Evolutionary conservation across 2,113 vertebrate genomes (phyloP), one percentile per base, ranked within the genome.

Genomic region (Micronycteris hirsuta): DNA sequence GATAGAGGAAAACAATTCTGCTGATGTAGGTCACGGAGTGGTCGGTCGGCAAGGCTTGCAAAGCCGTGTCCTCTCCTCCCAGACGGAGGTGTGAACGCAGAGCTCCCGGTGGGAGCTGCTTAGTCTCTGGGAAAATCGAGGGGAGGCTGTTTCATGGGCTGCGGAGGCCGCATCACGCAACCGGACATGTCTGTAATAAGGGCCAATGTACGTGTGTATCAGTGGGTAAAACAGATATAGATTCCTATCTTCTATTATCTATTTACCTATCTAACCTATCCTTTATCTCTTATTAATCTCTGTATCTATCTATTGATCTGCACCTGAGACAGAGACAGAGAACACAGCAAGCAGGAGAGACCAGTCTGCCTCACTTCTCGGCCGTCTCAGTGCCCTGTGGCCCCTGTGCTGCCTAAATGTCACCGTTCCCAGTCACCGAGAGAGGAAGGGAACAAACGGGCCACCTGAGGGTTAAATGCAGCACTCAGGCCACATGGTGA

Each of bases 361-460:
- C 52, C 1, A n/a, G 20, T 5, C 36, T 31, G 10, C 38, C 15
- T 73, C 17, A 3, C 33, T 2, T 43, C 10, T 19, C 16, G 1
- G 1, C 0, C 1, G 3, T 17, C 19, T 22, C 68, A 26, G 36
- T 0, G 1, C n/a, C 49, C n/a, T 41, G 9, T 45, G 1, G 1
- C 5, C 10, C 19, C 33, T 8, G 16, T 6, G 9, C 7, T 20
- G 68, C 28, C 58, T n/a, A 33, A 11, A 26, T 4, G 6, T 28
- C 17, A 19, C 33, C 10, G 24, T 83, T 28, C 82, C 36, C 54
- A 63, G 61, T 41, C 12, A 1, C 52, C 6, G 31, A 38, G 56
- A 26, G 3, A 36, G 81, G 76, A 20, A 28, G 38, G 8, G 16
- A 17, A 28, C 2, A 52, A 20, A 24, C 3, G 52, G 28, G 36